Evolutionary conservation across 2,797 vertebrate genomes (phyloP).

Genomic region (Myotis findleyi): DNA sequence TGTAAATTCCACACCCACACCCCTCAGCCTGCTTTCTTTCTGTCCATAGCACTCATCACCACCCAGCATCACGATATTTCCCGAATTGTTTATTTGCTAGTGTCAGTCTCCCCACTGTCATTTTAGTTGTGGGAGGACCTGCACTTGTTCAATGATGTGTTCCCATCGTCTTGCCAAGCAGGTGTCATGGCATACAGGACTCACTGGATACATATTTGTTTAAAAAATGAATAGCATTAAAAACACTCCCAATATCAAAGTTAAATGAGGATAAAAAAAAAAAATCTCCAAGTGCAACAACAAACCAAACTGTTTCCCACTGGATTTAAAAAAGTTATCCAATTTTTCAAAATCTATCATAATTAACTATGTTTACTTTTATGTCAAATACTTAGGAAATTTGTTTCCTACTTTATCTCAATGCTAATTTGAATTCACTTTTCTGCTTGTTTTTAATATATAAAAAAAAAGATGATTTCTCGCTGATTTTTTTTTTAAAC

Average conservation of each 20-base stretch:
- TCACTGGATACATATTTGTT: background rate
- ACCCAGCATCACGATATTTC: background rate
- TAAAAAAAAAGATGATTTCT: background rate
- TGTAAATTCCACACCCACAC: background rate
- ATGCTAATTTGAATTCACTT: conserved; percentile 50
- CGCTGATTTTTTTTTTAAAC: background rate
- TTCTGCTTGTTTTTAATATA: conserved; percentile 46
- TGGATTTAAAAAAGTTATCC: background rate
- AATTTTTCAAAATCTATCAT: background rate
- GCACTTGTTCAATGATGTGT: background rate
- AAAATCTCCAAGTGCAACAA: background rate
- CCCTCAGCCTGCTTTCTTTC: background rate
- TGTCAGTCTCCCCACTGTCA: background rate
- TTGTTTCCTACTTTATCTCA: background rate
- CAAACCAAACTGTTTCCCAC: background rate
- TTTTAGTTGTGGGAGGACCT: background rate
- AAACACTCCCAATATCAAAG: background rate
- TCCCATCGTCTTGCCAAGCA: background rate
- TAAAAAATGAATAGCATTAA: conserved; percentile 12
- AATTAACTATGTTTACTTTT: conserved; percentile 4
- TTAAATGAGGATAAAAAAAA: background rate
- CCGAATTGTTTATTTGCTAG: background rate
- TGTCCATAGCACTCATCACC: background rate
- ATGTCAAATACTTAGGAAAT: background rate
- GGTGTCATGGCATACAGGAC: background rate